Evolutionary conservation across 2,888 invertebrate species (phyloP).

Genomic region (Drosophila testacea): DNA sequence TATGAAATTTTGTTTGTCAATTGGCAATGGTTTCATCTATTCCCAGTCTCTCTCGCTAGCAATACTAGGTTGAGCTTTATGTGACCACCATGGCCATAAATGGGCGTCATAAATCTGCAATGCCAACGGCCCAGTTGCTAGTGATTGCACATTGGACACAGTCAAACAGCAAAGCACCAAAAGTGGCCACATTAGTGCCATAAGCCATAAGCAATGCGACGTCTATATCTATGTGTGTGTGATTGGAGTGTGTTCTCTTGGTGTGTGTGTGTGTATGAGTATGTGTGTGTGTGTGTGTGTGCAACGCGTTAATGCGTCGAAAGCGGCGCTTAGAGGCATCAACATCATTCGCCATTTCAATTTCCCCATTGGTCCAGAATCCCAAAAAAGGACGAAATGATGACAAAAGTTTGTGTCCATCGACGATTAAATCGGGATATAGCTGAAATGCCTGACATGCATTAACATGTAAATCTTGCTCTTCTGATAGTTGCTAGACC

Average conservation of each 20-base stretch:
- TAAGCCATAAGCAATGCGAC: conserved; percentile 50
- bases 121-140: conserved; percentile 52
- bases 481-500: neutral
- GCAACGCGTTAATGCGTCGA: conserved; percentile 69
- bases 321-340: conserved; percentile 71
- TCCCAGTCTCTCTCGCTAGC: neutral
- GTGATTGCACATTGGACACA: conserved; percentile 65
- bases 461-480: neutral
- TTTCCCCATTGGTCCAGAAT: conserved; percentile 43
- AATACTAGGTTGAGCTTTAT: conserved; percentile 29
- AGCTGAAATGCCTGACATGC: conserved; percentile 19
- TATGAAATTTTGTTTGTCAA: conserved; percentile 59
- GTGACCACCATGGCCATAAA: conserved; percentile 53
- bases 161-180: conserved; percentile 54
- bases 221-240: conserved; percentile 5
- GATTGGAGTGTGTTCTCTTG: neutral
- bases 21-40: conserved; percentile 43
- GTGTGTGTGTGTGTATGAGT: neutral
- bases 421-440: conserved; percentile 37
- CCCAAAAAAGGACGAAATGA: conserved; percentile 25
- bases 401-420: conserved; percentile 53
- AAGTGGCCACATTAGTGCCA: conserved; percentile 74
- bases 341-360: conserved; percentile 50
- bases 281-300: conserved; percentile 14
- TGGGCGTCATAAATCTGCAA: conserved; percentile 58